Base-by-base conservation (phyloP, 1,140 invertebrate genomes). In the Musca domestica region DNA sequence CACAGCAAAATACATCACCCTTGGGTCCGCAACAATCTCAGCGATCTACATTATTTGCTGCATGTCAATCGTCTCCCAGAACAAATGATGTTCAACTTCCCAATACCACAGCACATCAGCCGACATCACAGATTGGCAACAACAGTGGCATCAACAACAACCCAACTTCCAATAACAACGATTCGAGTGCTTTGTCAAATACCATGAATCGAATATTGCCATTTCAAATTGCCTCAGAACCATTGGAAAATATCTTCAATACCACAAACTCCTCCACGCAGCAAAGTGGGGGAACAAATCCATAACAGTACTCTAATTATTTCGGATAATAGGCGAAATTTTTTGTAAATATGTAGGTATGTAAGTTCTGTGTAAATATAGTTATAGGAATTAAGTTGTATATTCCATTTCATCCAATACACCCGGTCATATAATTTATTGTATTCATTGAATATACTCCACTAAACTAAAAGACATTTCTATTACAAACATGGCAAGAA, bases 201-300 rank as follows among this genome's bases (percentile, higher is more conserved):
- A 74, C 81, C 52, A 63, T 81, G 64, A 78, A 81, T 48, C 7
- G 27, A 52, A 77, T 81, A 63, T 56, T 81, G 49, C 78, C 78
- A 5, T 81, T 78, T 71, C 76, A 76, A 49, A 81, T 81, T 70
- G 74, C 78, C 22, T 72, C 75, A 61, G 78, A 81, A 52, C 72
- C 74, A 71, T 81, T 78, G 34, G 74, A 81, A 69, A 76, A 74
- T 70, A 71, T 81, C 25, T 81, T 81, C 68, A 76, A 73, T 58
- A 74, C 73, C 9, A 71, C 78, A 15, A 72, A 75, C 51, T 68
- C 72, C 10, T 56, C 76, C n/a, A n/a, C n/a, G 34, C 34, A 41
- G 10, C 34, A 5, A 5, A 12, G 5, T 41, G 34, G 34, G 3
- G 70, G 77, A 69, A 74, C 68, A 17, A 76, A 69, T 76, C 76